These are phyloP conservation scores for Mustela nigripes DNA, from an alignment of 2,113 vertebrate genomes.

Conservation along the genomic window DNA sequence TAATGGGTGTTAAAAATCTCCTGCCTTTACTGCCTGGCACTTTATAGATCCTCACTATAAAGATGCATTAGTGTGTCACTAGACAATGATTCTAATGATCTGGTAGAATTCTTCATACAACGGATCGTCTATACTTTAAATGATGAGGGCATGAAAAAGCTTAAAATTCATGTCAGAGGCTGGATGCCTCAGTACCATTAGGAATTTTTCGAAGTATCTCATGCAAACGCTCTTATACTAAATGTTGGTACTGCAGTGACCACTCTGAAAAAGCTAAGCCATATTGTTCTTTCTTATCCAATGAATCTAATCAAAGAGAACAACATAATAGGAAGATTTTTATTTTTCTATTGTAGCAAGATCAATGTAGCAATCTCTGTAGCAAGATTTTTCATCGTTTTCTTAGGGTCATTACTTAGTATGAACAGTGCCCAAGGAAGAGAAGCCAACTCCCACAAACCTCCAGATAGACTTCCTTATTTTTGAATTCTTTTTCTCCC, in stretches of 20 bases:
- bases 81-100: not conserved
- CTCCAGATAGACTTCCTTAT: not conserved
- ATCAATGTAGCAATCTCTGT: not conserved
- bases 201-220: not conserved
- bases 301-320: constrained; percentile 16
- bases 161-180: not conserved
- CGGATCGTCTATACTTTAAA: not conserved
- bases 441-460: not conserved
- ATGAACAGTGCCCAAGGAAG: not conserved
- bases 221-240: not conserved
- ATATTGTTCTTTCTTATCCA: not conserved
- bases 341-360: not conserved
- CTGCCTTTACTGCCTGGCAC: not conserved
- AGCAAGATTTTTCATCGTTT: not conserved
- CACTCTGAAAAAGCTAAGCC: not conserved
- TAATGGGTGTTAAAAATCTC: not conserved
- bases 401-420: not conserved
- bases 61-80: not conserved
- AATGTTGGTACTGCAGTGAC: not conserved
- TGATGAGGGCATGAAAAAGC: not conserved
- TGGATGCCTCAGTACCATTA: not conserved
- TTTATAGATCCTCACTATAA: not conserved
- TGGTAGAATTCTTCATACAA: not conserved
- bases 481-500: not conserved
- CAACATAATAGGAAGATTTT: not conserved